Evolutionary conservation across 2,797 vertebrate species (phyloP), one percentile per base, ranked within the genome.

Genomic region (Gorsachius magnificus): DNA sequence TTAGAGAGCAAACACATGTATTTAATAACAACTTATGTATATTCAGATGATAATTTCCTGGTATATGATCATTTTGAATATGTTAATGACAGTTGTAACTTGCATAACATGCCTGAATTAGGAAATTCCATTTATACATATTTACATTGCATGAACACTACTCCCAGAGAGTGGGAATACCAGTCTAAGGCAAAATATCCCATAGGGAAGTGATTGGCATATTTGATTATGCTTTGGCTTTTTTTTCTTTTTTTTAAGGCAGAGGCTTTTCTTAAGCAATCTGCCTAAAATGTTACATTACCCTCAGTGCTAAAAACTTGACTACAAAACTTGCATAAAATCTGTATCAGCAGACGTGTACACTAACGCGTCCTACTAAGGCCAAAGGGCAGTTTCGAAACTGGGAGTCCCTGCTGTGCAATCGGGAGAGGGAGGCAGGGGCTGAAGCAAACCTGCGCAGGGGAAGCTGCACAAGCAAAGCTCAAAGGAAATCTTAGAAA

Each of bases 341-440:
- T 41, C 25, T 51, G 0, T 71, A 29, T 29, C 24, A 41, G 16
- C 33, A 66, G 31, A 28, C 1, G 0, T 1, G 3, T 15, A 20
- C 28, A 13, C 41, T 43, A 16, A 43, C 7, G 41, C 15, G 7
- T 57, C 26, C n/a, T 21, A 6, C 29, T 25, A 31, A 31, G 14
- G 17, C 13, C 25, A 31, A 72, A 16, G 7, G 10, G 28, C 38
- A 60, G 5, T 18, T 87, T 75, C 15, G 2, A 3, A 5, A 4
- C 16, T 6, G 8, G 7, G 9, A 77, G 9, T 24, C 17, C 11
- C 19, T 2, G 2, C 18, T 45, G 3, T n/a, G 7, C 29, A 57
- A 11, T 0, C 3, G 18, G 24, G 31, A 74, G 16, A 75, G 10
- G n/a, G 7, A 85, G 68, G 6, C 19, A 57, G 20, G 9, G 46